Evolutionary conservation across 2,113 vertebrate species (phyloP), one percentile per base, ranked within the genome.

Genomic region (Theristicus caerulescens): DNA sequence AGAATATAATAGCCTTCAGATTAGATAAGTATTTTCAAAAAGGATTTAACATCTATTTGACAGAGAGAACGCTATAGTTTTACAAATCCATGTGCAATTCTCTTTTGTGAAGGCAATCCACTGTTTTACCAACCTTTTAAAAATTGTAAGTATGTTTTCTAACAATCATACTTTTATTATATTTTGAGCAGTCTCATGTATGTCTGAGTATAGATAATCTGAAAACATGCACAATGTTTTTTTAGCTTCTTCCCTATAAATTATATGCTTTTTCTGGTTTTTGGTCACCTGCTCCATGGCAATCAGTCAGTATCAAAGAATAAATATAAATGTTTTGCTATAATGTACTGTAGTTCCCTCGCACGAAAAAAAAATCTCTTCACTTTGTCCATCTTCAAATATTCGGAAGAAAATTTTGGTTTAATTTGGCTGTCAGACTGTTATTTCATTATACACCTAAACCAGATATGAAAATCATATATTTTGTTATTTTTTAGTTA

Each of bases 131-230:
- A 69, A 20, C 52, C 46, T 89, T 76, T 71, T 27, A 61, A 85
- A 82, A 82, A 36, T 13, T 58, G 2, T 47, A 58, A 65, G 4
- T 59, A 7, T 64, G 44, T 79, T 67, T 79, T 62, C 13, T 62
- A 59, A 51, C 0, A 0, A 47, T 58, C 21, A 36, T 29, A 46
- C 16, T 40, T 9, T 22, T 47, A 5, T 5, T 72, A 38, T 19
- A 17, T 69, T 73, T 89, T 85, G 69, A 73, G 21, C n/a, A 31
- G 26, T 51, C 42, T 78, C 11, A 2, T 14, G 7, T 59, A 10
- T 67, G 16, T 52, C 62, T 84, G 52, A 71, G 26, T 52, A 67
- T 22, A 85, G 47, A 16, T 58, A 86, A 73, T 11, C 36, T 42
- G 36, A 79, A 84, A 34, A 62, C 12, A 47, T 10, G 3, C 58